Evolutionary conservation across 2,113 vertebrate species (phyloP), one percentile per base, ranked within the genome.

Genomic region (Carassius auratus): DNA sequence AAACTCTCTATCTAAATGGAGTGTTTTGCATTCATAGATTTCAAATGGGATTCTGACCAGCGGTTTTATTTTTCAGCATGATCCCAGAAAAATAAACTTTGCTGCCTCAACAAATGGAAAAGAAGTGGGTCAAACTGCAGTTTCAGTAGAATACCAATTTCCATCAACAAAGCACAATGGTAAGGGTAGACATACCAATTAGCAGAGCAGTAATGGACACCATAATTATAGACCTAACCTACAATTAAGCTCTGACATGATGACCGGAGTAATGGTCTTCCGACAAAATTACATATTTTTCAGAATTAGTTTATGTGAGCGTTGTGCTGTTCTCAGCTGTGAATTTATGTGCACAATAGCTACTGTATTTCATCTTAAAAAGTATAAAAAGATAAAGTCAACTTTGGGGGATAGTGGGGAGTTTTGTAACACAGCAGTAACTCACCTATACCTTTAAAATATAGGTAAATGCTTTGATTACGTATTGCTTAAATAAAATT

Each of bases 81-180:
- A 45, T 81, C 36, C 14, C 6, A 42, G 8, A 42, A 42, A 42
- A 42, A 42, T 7, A 42, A 7, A 48, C 61, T 19, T 61, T 7
- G 8, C 23, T 82, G 66, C 5, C 14, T 48, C 45, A 81, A 68
- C 45, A 55, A 50, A 71, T 57, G 62, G 6, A 71, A 52, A 59
- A 84, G 12, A 57, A 76, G 12, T 69, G 64, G 80, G 62, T 82
- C 80, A 82, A 71, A 82, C 42, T 82, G 66, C 30, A 69, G 48
- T 71, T 82, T 71, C 6, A 69, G 42, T 23, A n/a, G 62, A n/a
- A 48, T 50, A 82, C 80, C 80, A 82, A 55, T 69, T 52, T 50
- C 26, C 71, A 38, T 82, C 80, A 82, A 82, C 80, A 82, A 82
- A 57, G 80, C 80, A 82, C 64, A 82, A 82, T 71, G 48, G 30